Evolutionary conservation across 1,140 invertebrate species (phyloP), one percentile per base, ranked within the genome.

Genomic region (Carposina sasakii): DNA sequence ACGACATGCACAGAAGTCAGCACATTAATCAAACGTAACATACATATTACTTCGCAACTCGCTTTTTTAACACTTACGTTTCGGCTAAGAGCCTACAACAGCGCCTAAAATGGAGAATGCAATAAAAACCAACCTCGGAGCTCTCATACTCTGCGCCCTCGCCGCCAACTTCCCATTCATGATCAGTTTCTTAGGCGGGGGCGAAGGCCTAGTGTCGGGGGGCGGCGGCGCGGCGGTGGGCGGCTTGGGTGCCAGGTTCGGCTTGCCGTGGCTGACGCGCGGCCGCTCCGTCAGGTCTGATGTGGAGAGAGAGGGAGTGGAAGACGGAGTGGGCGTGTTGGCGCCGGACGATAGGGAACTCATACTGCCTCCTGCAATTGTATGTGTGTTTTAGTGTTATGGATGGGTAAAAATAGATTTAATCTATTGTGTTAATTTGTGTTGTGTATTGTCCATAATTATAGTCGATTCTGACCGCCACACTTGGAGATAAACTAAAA

Each of bases 181-280:
- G 24, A 79, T 61, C 17, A 85, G 54, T 50, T 85, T 85, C 66
- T 87, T 87, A 9, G 73, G 74, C 36, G 85, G 81, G 9, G 75
- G 79, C 31, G 76, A 76, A n/a, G 84, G 76, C 57, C 83, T 76
- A 50, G 71, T 76, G 31, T 84, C 83, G 20, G 64, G 43, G 9
- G 60, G 43, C 8, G 54, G 45, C 4, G 63, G 43, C 4, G 31
- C 22, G 52, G 77, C 40, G 13, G 65, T 41, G 1, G 87, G 87
- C 2, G 87, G 87, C 61, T 88, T 88, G 0, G 87, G 87, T 17
- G 87, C 87, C 36, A 89, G 54, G 66, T 89, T 83, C 0, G 87
- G 87, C 60, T 89, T 89, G 22, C 87, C 87, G 70, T 87, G 84
- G 58, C 68, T 87, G 1, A 76, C 62, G 0, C 73, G 53, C 2